These are phyloP conservation scores for Drosophila auraria DNA, from an alignment of 1,140 invertebrate species.

Conservation along the genomic window DNA sequence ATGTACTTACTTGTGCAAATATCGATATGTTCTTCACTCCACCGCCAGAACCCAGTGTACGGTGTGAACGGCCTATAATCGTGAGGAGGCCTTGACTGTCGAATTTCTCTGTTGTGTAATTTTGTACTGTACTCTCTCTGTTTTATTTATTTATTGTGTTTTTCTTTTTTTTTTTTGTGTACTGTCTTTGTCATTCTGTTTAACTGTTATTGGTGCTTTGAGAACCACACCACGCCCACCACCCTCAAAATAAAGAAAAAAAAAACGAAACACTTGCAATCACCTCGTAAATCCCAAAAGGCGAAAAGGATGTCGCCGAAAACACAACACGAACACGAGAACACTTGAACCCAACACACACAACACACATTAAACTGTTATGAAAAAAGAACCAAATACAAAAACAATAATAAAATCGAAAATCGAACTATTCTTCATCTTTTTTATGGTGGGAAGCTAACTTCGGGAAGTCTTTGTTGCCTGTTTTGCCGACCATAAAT, in stretches of 20 bases:
- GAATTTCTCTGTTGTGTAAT: conserved; percentile 55
- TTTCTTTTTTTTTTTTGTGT: conserved; percentile 29
- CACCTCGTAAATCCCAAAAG: conserved; percentile 32
- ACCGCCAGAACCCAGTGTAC: background rate
- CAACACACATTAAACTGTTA: conserved; percentile 37
- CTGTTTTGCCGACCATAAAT: background rate
- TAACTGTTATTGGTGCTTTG: conserved; percentile 73
- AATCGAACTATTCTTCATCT: background rate
- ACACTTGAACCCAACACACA: conserved; percentile 15
- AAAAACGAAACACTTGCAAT: conserved; percentile 11
- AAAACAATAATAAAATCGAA: conserved; percentile 48
- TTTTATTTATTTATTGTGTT: conserved; percentile 30
- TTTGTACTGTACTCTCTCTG: conserved; percentile 25
- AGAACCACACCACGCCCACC: conserved; percentile 42
- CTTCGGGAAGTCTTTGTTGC: too few relatives aligned
- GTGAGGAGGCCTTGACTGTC: conserved; percentile 33
- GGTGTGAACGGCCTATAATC: conserved; percentile 17
- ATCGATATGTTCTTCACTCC: conserved; percentile 10
- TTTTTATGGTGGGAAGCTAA: background rate
- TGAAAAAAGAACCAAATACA: conserved; percentile 43
- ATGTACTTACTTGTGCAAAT: conserved; percentile 60
- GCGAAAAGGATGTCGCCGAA: conserved; percentile 13
- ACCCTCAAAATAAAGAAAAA: conserved; percentile 1
- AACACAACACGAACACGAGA: background rate
- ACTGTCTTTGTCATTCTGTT: conserved; percentile 37